Evolutionary conservation across 2,113 vertebrate species (phyloP), one percentile per base, ranked within the genome.

Genomic region (Muntiacus reevesi): DNA sequence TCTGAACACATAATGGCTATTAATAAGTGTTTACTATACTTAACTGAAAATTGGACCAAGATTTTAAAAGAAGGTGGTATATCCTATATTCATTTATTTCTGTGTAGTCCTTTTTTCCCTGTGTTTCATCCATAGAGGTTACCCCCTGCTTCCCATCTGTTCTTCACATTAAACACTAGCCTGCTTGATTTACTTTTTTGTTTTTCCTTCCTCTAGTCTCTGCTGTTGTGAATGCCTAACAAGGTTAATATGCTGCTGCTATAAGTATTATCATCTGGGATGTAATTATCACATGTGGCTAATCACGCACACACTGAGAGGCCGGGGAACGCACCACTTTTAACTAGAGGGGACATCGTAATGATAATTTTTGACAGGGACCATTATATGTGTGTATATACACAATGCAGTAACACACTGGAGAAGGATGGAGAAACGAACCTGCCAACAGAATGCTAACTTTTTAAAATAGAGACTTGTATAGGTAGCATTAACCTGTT

Each of bases 221-320:
- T 94, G 89, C 94, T 98, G 97, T 95, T 98, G 97, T 98, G 98
- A 98, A 93, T 98, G 96, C 95, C 97, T 98, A 99, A 98, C 98
- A 97, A 98, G 98, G 98, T 98, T 99, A 99, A 99, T 98, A 98
- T 86, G 94, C 97, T 98, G 95, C 98, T 98, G 97, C 82, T 98
- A 52, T 98, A 98, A 98, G 97, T 97, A 98, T 91, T 97, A 98
- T 98, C 96, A 95, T 52, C 94, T 97, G 6, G 30, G 94, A 95
- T 97, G 92, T 97, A 98, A 98, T 99, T 98, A 98, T 96, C 97
- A 97, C 36, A 43, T 96, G 92, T 94, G 95, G 98, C 97, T 98
- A 98, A 98, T 98, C 98, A 95, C 25, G 87, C 89, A 96, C 97
- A 95, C 81, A 94, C 97, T 28, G 84, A 98, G 98, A 98, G 96